Conservation (phyloP, 2,888 invertebrate species). For the Acanthosoma haemorrhoidale region DNA sequence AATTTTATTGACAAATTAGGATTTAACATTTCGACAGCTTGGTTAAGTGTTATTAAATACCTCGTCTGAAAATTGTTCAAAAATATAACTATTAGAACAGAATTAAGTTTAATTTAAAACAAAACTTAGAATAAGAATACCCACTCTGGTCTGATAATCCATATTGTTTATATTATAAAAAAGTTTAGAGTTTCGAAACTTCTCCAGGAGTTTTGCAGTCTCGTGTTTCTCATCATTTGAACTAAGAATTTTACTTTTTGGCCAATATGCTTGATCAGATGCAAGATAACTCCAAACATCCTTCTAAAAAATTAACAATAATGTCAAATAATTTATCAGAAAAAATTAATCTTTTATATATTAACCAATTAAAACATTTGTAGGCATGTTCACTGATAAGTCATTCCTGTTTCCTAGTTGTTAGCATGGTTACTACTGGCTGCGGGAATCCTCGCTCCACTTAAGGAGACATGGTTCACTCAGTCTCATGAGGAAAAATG, state of each 20-base stretch:
- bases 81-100: not conserved
- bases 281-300: slow-evolving; percentile 35
- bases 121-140: not conserved
- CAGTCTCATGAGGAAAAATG: no score
- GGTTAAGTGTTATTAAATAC: slow-evolving; percentile 68
- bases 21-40: slow-evolving; percentile 63
- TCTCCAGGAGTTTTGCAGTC: slow-evolving; percentile 58
- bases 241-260: slow-evolving; percentile 55
- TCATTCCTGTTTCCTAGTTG: no score
- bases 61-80: slow-evolving; percentile 54
- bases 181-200: slow-evolving; percentile 28
- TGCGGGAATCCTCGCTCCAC: no score
- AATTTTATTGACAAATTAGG: slow-evolving; percentile 73
- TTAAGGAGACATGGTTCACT: no score
- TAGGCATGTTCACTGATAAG: no score
- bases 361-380: no score
- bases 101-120: not conserved
- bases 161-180: slow-evolving; percentile 31
- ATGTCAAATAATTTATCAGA: not conserved
- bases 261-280: slow-evolving; percentile 70
- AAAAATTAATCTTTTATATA: not conserved
- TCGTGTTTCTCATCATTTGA: slow-evolving; percentile 68
- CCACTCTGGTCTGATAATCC: slow-evolving; percentile 34
- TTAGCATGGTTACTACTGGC: no score
- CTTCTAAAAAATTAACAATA: slow-evolving; percentile 26